Conservation (phyloP, 2,888 invertebrate species). For the Drosophila anomalata region DNA sequence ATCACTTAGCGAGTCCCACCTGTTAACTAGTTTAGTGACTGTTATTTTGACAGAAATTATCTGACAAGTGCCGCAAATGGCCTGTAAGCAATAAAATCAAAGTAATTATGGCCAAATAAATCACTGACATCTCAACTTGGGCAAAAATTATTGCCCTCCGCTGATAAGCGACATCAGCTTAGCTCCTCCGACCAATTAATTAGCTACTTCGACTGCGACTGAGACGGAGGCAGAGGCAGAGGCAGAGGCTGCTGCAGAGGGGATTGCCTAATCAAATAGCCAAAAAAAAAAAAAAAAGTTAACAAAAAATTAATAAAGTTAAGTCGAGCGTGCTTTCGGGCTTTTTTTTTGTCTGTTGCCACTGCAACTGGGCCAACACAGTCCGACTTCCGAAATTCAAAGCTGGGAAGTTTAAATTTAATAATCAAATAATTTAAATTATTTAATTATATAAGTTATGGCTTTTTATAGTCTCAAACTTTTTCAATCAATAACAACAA, state of each 20-base stretch:
- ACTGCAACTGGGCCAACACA: slow-evolving; percentile 69
- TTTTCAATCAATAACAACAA: no score
- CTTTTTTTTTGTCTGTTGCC: slow-evolving; percentile 19
- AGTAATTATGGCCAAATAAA: slow-evolving; percentile 69
- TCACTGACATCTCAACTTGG: slow-evolving; percentile 45
- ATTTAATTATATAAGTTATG: neutral
- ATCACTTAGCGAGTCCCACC: neutral
- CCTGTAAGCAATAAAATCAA: slow-evolving; percentile 53
- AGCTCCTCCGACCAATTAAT: slow-evolving; percentile 54
- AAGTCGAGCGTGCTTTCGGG: slow-evolving; percentile 64
- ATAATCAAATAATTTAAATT: slow-evolving; percentile 13
- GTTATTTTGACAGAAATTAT: slow-evolving; percentile 1
- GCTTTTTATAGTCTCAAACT: no score
- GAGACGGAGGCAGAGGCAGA: neutral
- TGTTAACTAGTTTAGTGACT: neutral
- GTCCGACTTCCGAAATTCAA: slow-evolving; percentile 5
- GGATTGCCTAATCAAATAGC: slow-evolving; percentile 38
- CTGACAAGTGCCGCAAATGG: slow-evolving; percentile 16
- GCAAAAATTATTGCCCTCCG: slow-evolving; percentile 40
- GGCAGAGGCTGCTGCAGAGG: neutral
- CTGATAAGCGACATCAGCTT: slow-evolving; percentile 58
- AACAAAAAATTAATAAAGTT: slow-evolving; percentile 34
- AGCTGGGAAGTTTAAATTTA: neutral
- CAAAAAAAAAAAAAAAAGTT: slow-evolving; percentile 46
- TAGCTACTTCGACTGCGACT: slow-evolving; percentile 40